Evolutionary conservation across 2,888 invertebrate species (phyloP).

Genomic region (Dasysyrphus albostriatus): DNA sequence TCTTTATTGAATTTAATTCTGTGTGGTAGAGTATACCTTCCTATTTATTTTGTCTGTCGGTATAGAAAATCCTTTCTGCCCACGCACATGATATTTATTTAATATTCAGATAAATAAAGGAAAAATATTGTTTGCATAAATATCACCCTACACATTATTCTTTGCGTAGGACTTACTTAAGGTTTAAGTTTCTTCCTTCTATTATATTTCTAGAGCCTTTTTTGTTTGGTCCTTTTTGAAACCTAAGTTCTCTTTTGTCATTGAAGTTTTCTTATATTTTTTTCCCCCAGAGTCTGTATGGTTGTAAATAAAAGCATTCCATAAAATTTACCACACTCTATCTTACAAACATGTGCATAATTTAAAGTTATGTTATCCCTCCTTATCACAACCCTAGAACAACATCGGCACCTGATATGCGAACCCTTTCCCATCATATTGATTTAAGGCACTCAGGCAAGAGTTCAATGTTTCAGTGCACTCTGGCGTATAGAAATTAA

Average conservation of each 20-base stretch:
- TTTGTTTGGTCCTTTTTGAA: background rate
- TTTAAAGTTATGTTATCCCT: slow-evolving; percentile 21
- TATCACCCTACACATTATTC: background rate
- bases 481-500: slow-evolving; percentile 57
- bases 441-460: slow-evolving; percentile 60
- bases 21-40: too few species aligned
- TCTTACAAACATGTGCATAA: slow-evolving; percentile 12
- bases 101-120: background rate
- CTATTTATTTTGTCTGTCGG: too few species aligned
- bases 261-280: background rate
- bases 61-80: too few species aligned
- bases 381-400: background rate
- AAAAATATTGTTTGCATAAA: background rate
- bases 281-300: background rate
- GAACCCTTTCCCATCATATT: slow-evolving; percentile 54
- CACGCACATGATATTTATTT: too few species aligned
- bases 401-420: background rate
- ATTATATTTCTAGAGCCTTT: background rate
- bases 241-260: background rate
- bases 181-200: background rate
- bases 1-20: too few species aligned
- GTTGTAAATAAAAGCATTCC: background rate
- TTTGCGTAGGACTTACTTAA: too few species aligned
- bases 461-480: slow-evolving; percentile 47
- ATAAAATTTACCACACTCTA: background rate